phyloP scores from a whole-genome alignment of 2,888 invertebrate species.

The Cantharis flavilabris region DNA sequence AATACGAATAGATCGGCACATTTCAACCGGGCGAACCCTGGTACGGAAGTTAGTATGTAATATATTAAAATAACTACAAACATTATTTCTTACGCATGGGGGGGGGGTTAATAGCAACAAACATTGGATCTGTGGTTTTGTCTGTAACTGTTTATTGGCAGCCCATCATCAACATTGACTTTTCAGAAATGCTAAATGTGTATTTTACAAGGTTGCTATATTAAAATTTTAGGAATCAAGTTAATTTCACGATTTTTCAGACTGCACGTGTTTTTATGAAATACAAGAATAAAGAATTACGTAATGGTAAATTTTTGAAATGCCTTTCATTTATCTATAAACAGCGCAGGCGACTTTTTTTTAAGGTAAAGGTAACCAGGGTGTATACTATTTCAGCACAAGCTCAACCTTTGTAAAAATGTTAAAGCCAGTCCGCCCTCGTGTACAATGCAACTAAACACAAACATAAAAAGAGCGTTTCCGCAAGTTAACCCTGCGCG shows the following conservation, averaged over 20 bases:
- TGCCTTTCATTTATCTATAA: background rate
- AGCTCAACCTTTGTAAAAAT: background rate
- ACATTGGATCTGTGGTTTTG: too few species aligned
- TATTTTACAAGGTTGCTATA: too few species aligned
- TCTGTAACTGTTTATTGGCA: background rate
- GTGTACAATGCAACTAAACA: background rate
- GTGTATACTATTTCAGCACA: background rate
- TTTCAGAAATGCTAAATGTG: background rate
- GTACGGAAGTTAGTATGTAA: too few species aligned
- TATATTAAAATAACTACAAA: too few species aligned
- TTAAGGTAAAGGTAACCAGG: background rate
- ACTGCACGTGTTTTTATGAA: background rate
- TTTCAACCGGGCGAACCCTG: too few species aligned
- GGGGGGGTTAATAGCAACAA: too few species aligned
- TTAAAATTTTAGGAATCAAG: background rate
- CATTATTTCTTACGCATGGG: too few species aligned
- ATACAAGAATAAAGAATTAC: background rate
- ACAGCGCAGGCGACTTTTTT: background rate
- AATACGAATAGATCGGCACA: too few species aligned
- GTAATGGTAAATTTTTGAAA: background rate
- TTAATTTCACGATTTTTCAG: background rate
- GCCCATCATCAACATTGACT: background rate
- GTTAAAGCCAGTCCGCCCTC: background rate
- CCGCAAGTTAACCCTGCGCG: background rate
- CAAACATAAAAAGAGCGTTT: background rate